Evolutionary conservation across 2,113 vertebrate species (phyloP).

Genomic region (Conger conger): DNA sequence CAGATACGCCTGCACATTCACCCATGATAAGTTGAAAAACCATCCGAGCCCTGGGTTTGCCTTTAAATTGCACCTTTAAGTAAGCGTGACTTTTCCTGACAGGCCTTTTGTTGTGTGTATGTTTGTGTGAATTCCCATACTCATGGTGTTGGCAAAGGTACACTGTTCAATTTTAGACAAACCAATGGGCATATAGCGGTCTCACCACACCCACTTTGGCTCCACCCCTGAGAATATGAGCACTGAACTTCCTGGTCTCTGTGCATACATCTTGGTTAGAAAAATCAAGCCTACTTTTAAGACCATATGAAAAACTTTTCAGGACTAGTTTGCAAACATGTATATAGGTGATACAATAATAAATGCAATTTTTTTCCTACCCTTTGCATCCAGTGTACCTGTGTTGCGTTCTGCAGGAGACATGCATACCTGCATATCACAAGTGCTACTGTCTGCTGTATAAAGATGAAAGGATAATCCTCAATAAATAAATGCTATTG

Average conservation of each 20-base stretch:
- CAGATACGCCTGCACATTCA: no score
- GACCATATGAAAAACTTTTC: conserved; percentile 51
- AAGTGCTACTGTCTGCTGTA: background rate
- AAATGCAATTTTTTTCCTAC: conserved; percentile 59
- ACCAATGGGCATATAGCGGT: background rate
- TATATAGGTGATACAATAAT: conserved; percentile 62
- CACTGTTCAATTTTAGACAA: background rate
- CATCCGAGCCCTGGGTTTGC: background rate
- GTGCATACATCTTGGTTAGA: conserved; percentile 21
- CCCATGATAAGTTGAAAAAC: background rate
- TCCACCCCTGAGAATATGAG: background rate
- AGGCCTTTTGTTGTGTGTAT: background rate
- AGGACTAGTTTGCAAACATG: conserved; percentile 58
- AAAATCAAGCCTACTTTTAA: conserved; percentile 17
- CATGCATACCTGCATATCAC: background rate
- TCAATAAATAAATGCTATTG: no score
- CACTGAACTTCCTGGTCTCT: conserved; percentile 25
- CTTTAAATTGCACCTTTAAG: background rate
- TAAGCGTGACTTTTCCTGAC: background rate
- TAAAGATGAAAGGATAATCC: no score
- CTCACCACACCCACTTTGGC: background rate
- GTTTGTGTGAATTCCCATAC: background rate
- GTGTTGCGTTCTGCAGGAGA: background rate
- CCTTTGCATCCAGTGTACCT: background rate
- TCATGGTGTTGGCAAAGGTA: background rate